Percentiles rank a stretch among this genome's conserved stretches.
Conservation (phyloP, 2,888 invertebrate species). For the Athalia cordata region DNA sequence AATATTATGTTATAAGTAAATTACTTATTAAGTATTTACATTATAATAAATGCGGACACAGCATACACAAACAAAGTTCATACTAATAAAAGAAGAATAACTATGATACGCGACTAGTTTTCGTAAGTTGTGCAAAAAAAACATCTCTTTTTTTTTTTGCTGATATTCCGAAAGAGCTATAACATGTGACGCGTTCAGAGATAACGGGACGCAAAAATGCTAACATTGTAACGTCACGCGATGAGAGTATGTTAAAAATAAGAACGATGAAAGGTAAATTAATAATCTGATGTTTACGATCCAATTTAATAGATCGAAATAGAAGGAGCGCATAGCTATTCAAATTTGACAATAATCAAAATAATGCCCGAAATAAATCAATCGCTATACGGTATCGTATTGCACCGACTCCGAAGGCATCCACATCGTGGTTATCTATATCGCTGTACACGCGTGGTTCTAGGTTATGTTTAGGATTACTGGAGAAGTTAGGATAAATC, state of each 20-base stretch:
- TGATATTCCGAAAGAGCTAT: background rate
- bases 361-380: background rate
- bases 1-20: too few relatives aligned
- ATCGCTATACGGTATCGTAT: background rate
- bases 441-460: conserved; percentile 13
- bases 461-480: conserved; percentile 25
- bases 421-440: too few relatives aligned
- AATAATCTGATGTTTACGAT: background rate
- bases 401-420: too few relatives aligned
- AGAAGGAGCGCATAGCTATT: background rate
- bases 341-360: background rate
- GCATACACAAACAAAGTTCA: too few relatives aligned
- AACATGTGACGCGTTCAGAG: conserved; percentile 16
- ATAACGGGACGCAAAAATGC: conserved; percentile 15
- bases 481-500: background rate
- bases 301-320: background rate
- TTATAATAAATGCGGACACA: too few relatives aligned
- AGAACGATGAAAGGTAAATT: background rate
- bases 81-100: too few relatives aligned
- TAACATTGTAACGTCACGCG: conserved; percentile 15
- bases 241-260: background rate
- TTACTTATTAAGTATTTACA: too few relatives aligned
- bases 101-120: too few relatives aligned
- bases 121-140: too few relatives aligned
- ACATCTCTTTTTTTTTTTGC: too few relatives aligned